Conservation (phyloP, 2,113 vertebrate species). For the Hucho hucho region DNA sequence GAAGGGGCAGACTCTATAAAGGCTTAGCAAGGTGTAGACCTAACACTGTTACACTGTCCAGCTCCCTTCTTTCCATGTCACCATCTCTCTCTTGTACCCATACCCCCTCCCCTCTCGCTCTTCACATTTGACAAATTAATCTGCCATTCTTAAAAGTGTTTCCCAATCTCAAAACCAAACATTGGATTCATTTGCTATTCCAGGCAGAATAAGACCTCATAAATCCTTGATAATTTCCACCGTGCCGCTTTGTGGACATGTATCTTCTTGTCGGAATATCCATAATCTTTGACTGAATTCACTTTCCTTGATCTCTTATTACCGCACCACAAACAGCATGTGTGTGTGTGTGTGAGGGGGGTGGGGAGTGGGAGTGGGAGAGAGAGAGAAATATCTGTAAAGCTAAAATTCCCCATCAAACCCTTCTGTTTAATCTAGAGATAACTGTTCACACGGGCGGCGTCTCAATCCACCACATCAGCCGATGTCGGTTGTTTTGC, state of each 20-base stretch:
- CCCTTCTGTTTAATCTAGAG: too few relatives aligned
- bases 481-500: too few relatives aligned
- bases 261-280: too few relatives aligned
- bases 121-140: slow-evolving; percentile 29
- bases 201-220: slow-evolving; percentile 5
- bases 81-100: background rate
- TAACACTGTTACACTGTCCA: background rate
- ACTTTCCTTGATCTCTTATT: background rate
- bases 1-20: background rate
- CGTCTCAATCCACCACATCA: too few relatives aligned
- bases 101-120: background rate
- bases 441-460: too few relatives aligned
- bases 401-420: too few relatives aligned
- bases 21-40: background rate
- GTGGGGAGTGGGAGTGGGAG: rapidly evolving
- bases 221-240: slow-evolving; percentile 22
- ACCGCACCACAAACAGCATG: too few relatives aligned
- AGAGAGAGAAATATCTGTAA: too few relatives aligned
- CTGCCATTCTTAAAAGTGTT: slow-evolving; percentile 3
- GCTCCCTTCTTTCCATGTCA: background rate
- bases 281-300: background rate
- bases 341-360: too few relatives aligned
- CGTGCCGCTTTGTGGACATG: too few relatives aligned
- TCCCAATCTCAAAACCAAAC: slow-evolving; percentile 21
- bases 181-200: slow-evolving; percentile 2